A percentile compares a stretch with the other conserved stretches of the same genome.
Evolutionary conservation across 2,888 invertebrate genomes (phyloP).

Genomic region (Drosophila tripunctata): DNA sequence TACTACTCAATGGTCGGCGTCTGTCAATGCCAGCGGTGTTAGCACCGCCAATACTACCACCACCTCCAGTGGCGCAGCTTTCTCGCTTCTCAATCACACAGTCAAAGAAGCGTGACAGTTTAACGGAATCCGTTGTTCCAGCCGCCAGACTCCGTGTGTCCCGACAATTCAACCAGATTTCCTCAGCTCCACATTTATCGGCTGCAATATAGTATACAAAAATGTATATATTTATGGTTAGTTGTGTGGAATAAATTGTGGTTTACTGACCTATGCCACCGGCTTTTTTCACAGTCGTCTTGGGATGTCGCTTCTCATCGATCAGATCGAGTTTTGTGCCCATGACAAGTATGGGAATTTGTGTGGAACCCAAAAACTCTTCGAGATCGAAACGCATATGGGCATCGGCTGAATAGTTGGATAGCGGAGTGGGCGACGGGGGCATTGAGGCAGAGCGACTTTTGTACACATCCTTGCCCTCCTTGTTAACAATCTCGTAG

Average conservation of each 20-base stretch:
- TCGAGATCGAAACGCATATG: constrained; percentile 89
- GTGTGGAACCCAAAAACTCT: constrained; percentile 92
- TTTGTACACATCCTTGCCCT: constrained; percentile 85
- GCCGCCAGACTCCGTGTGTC: constrained; percentile 93
- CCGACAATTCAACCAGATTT: constrained; percentile 92
- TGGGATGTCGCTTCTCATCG: constrained; percentile 88
- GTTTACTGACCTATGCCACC: constrained; percentile 81
- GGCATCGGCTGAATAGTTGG: constrained; percentile 32
- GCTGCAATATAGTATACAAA: constrained; percentile 85
- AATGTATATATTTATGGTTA: no score
- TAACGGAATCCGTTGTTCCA: constrained; percentile 96
- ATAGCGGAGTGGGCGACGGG: constrained; percentile 35
- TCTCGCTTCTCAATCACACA: constrained; percentile 86
- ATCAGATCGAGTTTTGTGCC: constrained; percentile 96
- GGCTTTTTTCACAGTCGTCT: constrained; percentile 76
- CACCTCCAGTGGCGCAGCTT: constrained; percentile 7
- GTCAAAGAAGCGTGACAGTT: constrained; percentile 97
- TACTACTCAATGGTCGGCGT: constrained; percentile 36
- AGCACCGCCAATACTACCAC: constrained; percentile 9
- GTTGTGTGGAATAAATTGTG: neutral
- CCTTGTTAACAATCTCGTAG: constrained; percentile 93
- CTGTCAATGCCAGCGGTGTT: constrained; percentile 49
- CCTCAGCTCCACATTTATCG: constrained; percentile 96
- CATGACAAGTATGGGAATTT: constrained; percentile 96
- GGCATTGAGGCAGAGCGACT: constrained; percentile 35